Evolutionary conservation across 2,888 invertebrate species (phyloP).

Genomic region (Dinocampus coccinellae): DNA sequence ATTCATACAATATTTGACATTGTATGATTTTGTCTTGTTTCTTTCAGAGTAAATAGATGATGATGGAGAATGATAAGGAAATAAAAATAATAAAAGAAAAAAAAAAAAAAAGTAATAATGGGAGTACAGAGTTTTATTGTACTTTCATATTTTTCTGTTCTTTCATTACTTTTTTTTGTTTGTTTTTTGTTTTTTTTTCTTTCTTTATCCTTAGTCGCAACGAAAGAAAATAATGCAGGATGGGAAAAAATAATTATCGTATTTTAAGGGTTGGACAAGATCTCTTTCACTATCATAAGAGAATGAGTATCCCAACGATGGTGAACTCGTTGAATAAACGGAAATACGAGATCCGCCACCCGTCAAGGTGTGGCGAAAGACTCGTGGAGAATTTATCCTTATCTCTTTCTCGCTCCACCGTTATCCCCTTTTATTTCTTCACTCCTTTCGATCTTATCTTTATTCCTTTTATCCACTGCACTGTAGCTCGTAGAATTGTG

Average conservation of each 20-base stretch:
- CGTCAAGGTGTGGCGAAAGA: background rate
- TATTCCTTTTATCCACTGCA: slow-evolving; percentile 20
- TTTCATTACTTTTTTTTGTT: background rate
- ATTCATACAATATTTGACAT: background rate
- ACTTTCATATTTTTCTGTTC: background rate
- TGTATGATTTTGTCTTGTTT: too few species aligned
- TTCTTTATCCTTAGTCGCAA: background rate
- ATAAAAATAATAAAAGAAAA: background rate
- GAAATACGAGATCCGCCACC: slow-evolving; percentile 37
- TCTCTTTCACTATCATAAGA: background rate
- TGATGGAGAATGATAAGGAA: too few species aligned
- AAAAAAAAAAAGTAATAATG: background rate
- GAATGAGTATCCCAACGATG: background rate
- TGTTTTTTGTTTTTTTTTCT: background rate
- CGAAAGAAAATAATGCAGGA: background rate
- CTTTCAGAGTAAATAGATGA: too few species aligned
- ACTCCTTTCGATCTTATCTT: slow-evolving; percentile 11
- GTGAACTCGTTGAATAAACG: slow-evolving; percentile 27
- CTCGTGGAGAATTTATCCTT: slow-evolving; percentile 1
- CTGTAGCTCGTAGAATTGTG: slow-evolving; percentile 50
- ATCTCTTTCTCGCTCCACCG: slow-evolving; percentile 8
- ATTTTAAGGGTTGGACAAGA: slow-evolving; percentile 9
- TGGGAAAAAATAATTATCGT: slow-evolving; percentile 18
- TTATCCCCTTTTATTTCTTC: slow-evolving; percentile 4
- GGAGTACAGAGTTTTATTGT: background rate